Percentiles rank a stretch among this genome's conserved stretches.
Evolutionary conservation across 2,888 invertebrate species (phyloP).

Genomic region (Caprella mutica): DNA sequence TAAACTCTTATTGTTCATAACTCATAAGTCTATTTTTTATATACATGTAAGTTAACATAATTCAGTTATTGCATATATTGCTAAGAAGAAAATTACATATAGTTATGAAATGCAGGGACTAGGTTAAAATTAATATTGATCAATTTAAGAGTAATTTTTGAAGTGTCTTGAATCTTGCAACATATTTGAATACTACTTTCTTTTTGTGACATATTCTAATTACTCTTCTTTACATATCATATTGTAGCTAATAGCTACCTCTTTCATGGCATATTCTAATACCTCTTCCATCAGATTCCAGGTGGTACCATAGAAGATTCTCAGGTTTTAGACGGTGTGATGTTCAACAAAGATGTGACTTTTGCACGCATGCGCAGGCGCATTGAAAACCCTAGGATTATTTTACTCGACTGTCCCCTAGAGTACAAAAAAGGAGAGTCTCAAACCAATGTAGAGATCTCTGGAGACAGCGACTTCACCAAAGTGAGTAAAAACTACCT

Average conservation of each 20-base stretch:
- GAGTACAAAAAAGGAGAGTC: slow-evolving; percentile 99
- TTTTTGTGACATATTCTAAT: no score
- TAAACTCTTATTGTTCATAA: no score
- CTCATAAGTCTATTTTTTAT: no score
- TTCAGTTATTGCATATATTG: no score
- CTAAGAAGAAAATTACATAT: no score
- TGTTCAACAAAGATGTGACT: slow-evolving; percentile 97
- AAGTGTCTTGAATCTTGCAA: no score
- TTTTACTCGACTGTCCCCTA: slow-evolving; percentile 85
- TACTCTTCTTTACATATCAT: no score
- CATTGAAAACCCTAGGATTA: slow-evolving; percentile 89
- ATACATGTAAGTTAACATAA: no score
- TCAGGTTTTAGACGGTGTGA: slow-evolving; percentile 79
- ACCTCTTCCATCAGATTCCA: slow-evolving; percentile 53
- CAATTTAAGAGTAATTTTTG: no score
- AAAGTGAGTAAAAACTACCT: slow-evolving; percentile 46
- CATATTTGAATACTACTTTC: no score
- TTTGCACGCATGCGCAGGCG: slow-evolving; percentile 92
- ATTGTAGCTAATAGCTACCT: not conserved
- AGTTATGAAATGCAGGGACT: no score
- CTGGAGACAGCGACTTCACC: slow-evolving; percentile 89
- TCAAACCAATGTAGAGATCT: slow-evolving; percentile 88
- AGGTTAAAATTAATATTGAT: no score
- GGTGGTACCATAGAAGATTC: slow-evolving; percentile 94
- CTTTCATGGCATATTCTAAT: not conserved